A percentile compares a stretch with the other conserved stretches of the same genome.
These are phyloP conservation scores for Ptychochromis oligacanthus DNA, from an alignment of 2,113 vertebrate species.

Conservation along the genomic window DNA sequence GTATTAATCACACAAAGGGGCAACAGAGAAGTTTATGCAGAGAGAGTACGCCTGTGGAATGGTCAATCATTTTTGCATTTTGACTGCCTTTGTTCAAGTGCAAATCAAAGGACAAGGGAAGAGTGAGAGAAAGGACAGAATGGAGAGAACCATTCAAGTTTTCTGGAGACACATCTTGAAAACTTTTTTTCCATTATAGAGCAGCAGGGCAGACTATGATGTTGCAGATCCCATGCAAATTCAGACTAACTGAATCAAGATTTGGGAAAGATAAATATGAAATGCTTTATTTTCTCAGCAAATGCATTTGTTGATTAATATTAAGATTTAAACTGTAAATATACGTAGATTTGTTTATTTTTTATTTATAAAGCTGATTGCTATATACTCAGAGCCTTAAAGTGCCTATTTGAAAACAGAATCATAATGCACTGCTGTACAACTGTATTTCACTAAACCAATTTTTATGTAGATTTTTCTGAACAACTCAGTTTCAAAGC, in stretches of 20 bases:
- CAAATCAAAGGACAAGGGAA: constrained; percentile 55
- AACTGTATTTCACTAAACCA: too few species aligned
- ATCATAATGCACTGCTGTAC: too few species aligned
- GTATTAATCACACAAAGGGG: constrained; percentile 82
- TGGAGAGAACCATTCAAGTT: constrained; percentile 57
- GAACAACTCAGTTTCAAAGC: too few species aligned
- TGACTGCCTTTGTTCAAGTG: constrained; percentile 70
- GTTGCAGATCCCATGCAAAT: not conserved
- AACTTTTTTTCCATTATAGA: constrained; percentile 49
- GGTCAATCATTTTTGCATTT: constrained; percentile 79
- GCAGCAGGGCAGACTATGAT: constrained; percentile 26
- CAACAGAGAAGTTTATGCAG: constrained; percentile 79
- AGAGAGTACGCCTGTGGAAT: constrained; percentile 74
- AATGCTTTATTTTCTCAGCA: not conserved
- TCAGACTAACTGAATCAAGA: not conserved
- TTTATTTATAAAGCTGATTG: accelerated
- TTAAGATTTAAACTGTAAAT: not conserved
- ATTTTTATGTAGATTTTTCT: too few species aligned
- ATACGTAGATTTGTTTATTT: not conserved
- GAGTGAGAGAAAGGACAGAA: constrained; percentile 32
- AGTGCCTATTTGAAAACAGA: too few species aligned
- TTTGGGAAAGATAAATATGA: constrained; percentile 18
- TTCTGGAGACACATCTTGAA: constrained; percentile 55
- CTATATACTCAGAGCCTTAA: too few species aligned
- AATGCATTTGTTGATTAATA: not conserved